phyloP scores from a whole-genome alignment of 2,113 vertebrate genomes.

The Otus sunia region DNA sequence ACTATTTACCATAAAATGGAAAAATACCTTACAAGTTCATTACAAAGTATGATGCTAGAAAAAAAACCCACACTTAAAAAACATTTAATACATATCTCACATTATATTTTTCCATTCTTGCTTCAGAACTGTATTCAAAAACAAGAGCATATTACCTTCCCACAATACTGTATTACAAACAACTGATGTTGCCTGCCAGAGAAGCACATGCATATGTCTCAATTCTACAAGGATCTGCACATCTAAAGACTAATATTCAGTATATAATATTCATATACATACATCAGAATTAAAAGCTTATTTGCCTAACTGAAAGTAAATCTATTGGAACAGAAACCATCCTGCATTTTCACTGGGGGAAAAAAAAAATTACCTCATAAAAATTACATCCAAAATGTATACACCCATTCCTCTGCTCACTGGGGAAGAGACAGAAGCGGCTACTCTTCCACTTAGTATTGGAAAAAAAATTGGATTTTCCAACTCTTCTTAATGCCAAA shows the following conservation, averaged over 20 bases:
- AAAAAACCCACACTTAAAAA: not conserved
- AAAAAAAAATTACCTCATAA: not conserved
- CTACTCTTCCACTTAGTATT: not conserved
- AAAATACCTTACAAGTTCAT: not conserved
- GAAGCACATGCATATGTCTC: not conserved
- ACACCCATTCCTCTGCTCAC: not conserved
- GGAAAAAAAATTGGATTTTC: not conserved
- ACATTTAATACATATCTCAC: not conserved
- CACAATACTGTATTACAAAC: not conserved
- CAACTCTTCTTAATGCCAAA: not conserved
- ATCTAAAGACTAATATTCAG: not conserved
- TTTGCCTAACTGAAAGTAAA: not conserved
- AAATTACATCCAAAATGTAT: not conserved
- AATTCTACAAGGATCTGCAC: not conserved
- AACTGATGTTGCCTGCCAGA: not conserved
- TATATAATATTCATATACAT: not conserved
- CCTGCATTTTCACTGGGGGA: not conserved
- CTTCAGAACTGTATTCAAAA: not conserved
- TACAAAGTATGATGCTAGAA: not conserved
- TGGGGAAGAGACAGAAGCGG: not conserved
- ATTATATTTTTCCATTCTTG: not conserved
- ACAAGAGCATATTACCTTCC: not conserved
- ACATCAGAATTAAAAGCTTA: not conserved
- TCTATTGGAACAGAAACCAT: not conserved
- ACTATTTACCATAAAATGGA: not conserved